Evolutionary conservation across 2,797 vertebrate genomes (phyloP).

Genomic region (Selene dorsalis): DNA sequence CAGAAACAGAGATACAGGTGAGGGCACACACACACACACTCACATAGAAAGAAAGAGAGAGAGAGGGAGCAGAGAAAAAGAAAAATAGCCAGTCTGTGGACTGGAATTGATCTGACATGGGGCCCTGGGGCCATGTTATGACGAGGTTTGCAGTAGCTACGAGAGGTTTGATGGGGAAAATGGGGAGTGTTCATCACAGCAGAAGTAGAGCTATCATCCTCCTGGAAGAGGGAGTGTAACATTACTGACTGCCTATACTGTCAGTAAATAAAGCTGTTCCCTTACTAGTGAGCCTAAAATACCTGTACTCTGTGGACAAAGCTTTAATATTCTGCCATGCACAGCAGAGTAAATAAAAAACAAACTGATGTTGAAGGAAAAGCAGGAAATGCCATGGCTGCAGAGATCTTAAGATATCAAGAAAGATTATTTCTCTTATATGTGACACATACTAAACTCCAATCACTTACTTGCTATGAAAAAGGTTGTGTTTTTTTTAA

Average conservation of each 20-base stretch:
- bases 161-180: slow-evolving; percentile 52
- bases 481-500: neutral
- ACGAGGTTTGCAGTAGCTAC: slow-evolving; percentile 50
- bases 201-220: slow-evolving; percentile 51
- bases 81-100: slow-evolving; percentile 40
- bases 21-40: slow-evolving; percentile 1
- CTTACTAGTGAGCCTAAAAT: slow-evolving; percentile 51
- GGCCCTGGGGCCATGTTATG: slow-evolving; percentile 53
- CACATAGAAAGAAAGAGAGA: neutral
- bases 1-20: slow-evolving; percentile 31
- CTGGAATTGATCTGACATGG: slow-evolving; percentile 49
- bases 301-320: slow-evolving; percentile 21
- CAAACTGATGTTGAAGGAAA: neutral
- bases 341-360: slow-evolving; percentile 29
- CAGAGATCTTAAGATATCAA: slow-evolving; percentile 2
- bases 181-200: slow-evolving; percentile 41
- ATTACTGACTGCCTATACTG: slow-evolving; percentile 46
- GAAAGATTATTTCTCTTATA: slow-evolving; percentile 5
- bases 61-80: slow-evolving; percentile 20
- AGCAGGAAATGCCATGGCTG: neutral
- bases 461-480: neutral
- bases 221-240: slow-evolving; percentile 32
- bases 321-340: slow-evolving; percentile 31
- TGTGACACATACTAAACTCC: neutral
- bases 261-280: slow-evolving; percentile 54